Conservation (phyloP, 2,797 vertebrate genomes). For the Phalanger gymnotis region DNA sequence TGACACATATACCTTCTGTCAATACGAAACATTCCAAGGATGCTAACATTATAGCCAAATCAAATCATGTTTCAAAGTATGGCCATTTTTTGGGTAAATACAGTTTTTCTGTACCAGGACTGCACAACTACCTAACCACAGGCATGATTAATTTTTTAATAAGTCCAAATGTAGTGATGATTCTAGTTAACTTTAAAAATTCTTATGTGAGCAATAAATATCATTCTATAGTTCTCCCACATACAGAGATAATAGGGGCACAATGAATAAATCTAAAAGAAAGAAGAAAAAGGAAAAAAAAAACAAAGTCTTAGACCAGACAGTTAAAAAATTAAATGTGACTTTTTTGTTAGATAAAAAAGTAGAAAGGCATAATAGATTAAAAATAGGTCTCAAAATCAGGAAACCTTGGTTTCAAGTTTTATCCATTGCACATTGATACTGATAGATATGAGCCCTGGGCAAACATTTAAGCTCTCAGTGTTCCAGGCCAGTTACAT, state of each 20-base stretch:
- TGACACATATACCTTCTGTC: conserved; percentile 40
- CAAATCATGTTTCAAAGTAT: conserved; percentile 66
- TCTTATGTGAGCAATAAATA: conserved; percentile 27
- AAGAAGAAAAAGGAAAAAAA: not conserved
- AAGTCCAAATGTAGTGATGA: conserved; percentile 63
- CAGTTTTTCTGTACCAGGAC: conserved; percentile 24
- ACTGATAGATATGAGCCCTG: too few relatives aligned
- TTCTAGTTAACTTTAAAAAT: conserved; percentile 34
- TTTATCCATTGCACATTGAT: too few relatives aligned
- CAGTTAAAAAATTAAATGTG: not conserved
- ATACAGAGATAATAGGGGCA: not conserved
- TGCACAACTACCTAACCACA: conserved; percentile 52
- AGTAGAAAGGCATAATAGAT: too few relatives aligned
- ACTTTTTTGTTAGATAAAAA: too few relatives aligned
- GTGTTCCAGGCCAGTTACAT: too few relatives aligned
- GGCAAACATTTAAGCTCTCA: too few relatives aligned
- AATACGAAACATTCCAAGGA: conserved; percentile 39
- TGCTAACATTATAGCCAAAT: conserved; percentile 59
- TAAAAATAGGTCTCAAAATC: too few relatives aligned
- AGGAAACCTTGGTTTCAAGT: too few relatives aligned
- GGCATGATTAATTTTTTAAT: conserved; percentile 51
- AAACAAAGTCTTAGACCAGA: not conserved
- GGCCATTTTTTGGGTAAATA: conserved; percentile 45
- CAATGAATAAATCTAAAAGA: not conserved
- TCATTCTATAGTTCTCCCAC: not conserved